Base-by-base conservation (phyloP, 2,113 vertebrate genomes). In the Lamprotornis superbus region DNA sequence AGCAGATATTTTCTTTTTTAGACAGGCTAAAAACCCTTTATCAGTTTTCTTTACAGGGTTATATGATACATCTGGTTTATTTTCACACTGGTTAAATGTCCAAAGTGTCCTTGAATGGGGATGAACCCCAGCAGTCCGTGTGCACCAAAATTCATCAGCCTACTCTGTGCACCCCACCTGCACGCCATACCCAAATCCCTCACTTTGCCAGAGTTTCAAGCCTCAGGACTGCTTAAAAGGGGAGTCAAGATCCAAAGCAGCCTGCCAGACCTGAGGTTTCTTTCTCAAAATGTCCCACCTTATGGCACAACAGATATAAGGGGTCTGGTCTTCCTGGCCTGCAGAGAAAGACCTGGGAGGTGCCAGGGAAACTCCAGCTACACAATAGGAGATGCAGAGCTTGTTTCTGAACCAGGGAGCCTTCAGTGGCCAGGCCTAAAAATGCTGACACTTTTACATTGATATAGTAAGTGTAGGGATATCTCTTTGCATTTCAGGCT, bases 111-210 rank as follows among this genome's bases (percentile, higher is more conserved):
- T 9, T 57, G 56, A 67, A 44, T 37, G 28, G 17, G 3, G n/a
- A 44, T 63, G 63, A 57, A 44, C 12, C 24, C 57, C 44, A 71
- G 25, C 37, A 67, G 44, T 50, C 11, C 0, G 0, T 12, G 17
- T n/a, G 33, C 59, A 73, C 39, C 30, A 63, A 79, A 75, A 49
- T 68, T 67, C 46, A 59, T 71, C 3, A 3, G 7, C 7, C 5
- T 5, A 0, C n/a, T 35, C 47, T 7, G 1, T n/a, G 27, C 17
- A 44, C 7, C 33, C 23, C n/a, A 44, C 19, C 16, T 1, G 0
- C 37, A 39, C 0, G 0, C 28, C 40, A 47, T 55, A 46, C n/a
- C 19, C 42, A 28, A 70, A 63, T 8, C 4, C 33, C 33, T 63
- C 33, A 18, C 17, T 31, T 71, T 53, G 11, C 28, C 23, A 23